Evolutionary conservation across 2,797 vertebrate species (phyloP).

Genomic region (Myotis findleyi): DNA sequence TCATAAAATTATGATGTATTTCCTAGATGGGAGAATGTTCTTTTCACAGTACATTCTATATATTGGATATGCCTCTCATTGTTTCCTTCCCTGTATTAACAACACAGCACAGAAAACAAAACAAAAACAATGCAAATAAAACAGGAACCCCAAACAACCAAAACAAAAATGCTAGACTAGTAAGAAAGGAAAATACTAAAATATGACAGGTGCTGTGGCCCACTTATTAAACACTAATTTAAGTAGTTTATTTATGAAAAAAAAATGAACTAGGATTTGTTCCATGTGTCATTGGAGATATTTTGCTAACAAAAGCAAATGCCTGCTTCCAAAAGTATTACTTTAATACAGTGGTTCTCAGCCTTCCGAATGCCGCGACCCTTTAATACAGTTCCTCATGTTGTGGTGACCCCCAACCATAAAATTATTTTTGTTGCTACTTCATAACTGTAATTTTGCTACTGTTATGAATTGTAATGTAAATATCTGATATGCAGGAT

Average conservation of each 20-base stretch:
- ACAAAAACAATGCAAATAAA: not conserved
- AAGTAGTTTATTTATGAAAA: conserved; percentile 34
- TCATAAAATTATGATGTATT: not conserved
- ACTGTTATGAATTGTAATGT: too few relatives aligned
- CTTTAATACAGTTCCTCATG: too few relatives aligned
- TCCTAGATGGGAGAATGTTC: not conserved
- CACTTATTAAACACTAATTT: conserved; percentile 56
- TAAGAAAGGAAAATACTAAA: not conserved
- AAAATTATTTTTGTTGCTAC: too few relatives aligned
- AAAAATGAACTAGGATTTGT: not conserved
- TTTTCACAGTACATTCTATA: not conserved
- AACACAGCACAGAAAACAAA: not conserved
- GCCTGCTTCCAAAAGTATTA: conserved; percentile 43
- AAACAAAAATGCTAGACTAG: not conserved
- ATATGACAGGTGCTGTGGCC: conserved; percentile 28
- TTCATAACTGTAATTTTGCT: too few relatives aligned
- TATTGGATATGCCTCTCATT: not conserved
- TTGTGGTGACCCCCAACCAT: too few relatives aligned
- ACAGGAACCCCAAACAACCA: not conserved
- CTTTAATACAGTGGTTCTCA: conserved; percentile 34
- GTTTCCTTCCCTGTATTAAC: not conserved
- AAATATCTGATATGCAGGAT: too few relatives aligned
- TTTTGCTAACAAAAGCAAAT: conserved; percentile 47
- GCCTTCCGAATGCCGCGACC: too few relatives aligned
- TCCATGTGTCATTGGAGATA: not conserved